Evolutionary conservation across 2,888 invertebrate species (phyloP), one percentile per base, ranked within the genome.

Genomic region (Rotaria sp.): DNA sequence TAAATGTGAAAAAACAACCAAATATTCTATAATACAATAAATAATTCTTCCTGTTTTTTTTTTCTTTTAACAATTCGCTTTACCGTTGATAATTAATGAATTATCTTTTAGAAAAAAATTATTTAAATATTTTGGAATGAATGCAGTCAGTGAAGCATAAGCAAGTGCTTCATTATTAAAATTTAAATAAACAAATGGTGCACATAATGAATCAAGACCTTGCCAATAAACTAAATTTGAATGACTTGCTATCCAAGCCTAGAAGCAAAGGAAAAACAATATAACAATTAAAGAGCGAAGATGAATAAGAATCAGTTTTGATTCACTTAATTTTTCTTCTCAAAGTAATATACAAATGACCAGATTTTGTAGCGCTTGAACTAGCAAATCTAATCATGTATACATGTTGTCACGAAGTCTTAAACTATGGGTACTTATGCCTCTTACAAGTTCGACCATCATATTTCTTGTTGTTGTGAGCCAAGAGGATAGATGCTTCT

Each of bases 191-290:
- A 99, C 92, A 92, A 99, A 99, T 0, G 99, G 99, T 0, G 99
- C 99, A 86, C 96, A 96, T 30, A 99, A 92, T 0, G 98, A 99
- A 92, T 99, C 99, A 86, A 99, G 92, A 0, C 99, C 99, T 92
- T 99, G 99, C 99, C 99, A 99, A 91, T 99, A 99, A 1, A 99
- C 99, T 89, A 97, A 98, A 89, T 96, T 94, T 0, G 95, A 94
- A 92, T 97, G 96, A 87, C 95, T 94, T 21, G 95, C 93, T 7
- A 99, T 94, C 98, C 98, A 98, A 0, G 98, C 97, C 91, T 99
- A n/a, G 10, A 26, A 74, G 26, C 21, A 38, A 38, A 21, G 21
- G 5, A 35, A 21, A 74, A 45, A 8, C 8, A 45, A 8, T 11
- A 45, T n/a, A n/a, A n/a, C n/a, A n/a, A n/a, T n/a, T n/a, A n/a